Evolutionary conservation across 2,797 vertebrate genomes (phyloP).

Genomic region (Ctenopoma multispine): DNA sequence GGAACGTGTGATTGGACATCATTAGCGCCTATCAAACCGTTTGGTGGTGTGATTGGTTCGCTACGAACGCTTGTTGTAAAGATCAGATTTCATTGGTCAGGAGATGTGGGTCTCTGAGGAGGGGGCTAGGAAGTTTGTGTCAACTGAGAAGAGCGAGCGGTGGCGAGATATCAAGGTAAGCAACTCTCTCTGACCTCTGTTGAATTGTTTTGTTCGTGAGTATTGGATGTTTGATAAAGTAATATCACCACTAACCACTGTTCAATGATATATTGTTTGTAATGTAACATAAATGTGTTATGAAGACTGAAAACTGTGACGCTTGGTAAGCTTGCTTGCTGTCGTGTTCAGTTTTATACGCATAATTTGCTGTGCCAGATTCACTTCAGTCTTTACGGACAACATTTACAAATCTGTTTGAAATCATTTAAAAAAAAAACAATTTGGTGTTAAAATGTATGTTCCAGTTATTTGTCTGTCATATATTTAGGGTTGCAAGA

Average conservation of each 20-base stretch:
- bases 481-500: background rate
- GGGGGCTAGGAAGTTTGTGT: conserved; percentile 43
- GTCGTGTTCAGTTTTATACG: conserved; percentile 5
- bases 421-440: background rate
- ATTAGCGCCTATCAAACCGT: conserved; percentile 32
- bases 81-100: conserved; percentile 57
- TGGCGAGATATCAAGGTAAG: conserved; percentile 62
- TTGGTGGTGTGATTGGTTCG: conserved; percentile 56
- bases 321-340: background rate
- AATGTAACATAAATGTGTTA: background rate
- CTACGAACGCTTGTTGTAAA: fast-evolving
- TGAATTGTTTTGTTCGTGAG: background rate
- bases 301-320: background rate
- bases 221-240: background rate
- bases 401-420: background rate
- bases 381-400: background rate
- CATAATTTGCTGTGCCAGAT: background rate
- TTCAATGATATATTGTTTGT: background rate
- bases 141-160: conserved; percentile 28
- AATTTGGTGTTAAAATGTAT: background rate
- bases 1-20: conserved; percentile 55
- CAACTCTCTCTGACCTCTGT: conserved; percentile 26
- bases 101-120: background rate
- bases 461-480: background rate
- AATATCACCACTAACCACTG: background rate